Evolutionary conservation across 2,113 vertebrate genomes (phyloP).

Genomic region (Coreoperca whiteheadi): DNA sequence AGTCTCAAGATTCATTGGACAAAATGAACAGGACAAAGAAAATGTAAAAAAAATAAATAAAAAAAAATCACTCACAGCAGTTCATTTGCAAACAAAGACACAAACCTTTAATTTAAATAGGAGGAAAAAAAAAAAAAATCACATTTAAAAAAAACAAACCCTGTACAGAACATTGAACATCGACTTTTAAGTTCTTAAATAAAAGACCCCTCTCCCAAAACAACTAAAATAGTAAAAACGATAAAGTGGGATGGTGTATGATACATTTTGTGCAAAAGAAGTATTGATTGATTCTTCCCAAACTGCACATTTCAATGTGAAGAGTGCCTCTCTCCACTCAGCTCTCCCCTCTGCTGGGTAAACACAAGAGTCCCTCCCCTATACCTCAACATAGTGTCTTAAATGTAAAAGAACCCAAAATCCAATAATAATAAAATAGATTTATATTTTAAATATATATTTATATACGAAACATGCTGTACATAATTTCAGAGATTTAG

Average conservation of each 20-base stretch:
- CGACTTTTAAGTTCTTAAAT: slow-evolving; percentile 85
- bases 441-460: slow-evolving; percentile 87
- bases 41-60: slow-evolving; percentile 32
- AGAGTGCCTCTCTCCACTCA: slow-evolving; percentile 57
- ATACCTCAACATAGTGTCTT: slow-evolving; percentile 81
- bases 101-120: slow-evolving; percentile 89
- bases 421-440: slow-evolving; percentile 88
- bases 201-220: slow-evolving; percentile 73
- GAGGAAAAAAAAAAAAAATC: slow-evolving; percentile 51
- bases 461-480: slow-evolving; percentile 87
- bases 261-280: slow-evolving; percentile 85
- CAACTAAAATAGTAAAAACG: slow-evolving; percentile 65
- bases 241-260: slow-evolving; percentile 79
- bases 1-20: not conserved
- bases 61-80: slow-evolving; percentile 42
- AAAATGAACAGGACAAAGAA: not conserved
- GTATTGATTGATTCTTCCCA: slow-evolving; percentile 73
- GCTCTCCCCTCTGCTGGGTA: slow-evolving; percentile 50
- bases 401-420: slow-evolving; percentile 80
- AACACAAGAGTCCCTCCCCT: slow-evolving; percentile 63
- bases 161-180: slow-evolving; percentile 87
- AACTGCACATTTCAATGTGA: slow-evolving; percentile 74
- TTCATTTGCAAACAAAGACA: slow-evolving; percentile 82
- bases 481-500: slow-evolving; percentile 79
- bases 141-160: slow-evolving; percentile 44